phyloP scores from a whole-genome alignment of 2,797 vertebrate genomes.

The Eleutherodactylus coqui region DNA sequence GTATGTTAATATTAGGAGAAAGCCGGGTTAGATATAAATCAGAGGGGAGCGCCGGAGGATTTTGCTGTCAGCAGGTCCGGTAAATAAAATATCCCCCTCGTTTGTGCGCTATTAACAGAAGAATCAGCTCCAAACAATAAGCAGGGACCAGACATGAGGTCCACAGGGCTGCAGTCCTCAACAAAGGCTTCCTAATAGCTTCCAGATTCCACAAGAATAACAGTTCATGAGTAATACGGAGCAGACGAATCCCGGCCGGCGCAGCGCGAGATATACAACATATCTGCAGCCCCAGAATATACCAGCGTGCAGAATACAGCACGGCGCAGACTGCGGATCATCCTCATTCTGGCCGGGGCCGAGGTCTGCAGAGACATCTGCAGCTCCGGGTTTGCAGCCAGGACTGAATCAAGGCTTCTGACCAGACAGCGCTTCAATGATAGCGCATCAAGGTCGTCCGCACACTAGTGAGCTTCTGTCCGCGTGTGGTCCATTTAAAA shows the following conservation, averaged over 20 bases:
- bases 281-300: not conserved
- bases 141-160: constrained; percentile 31
- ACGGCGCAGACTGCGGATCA: too few relatives aligned
- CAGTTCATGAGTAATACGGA: constrained; percentile 36
- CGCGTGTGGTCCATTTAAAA: too few relatives aligned
- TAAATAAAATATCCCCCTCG: constrained; percentile 25
- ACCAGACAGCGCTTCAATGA: too few relatives aligned
- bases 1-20: not conserved
- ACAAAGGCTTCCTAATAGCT: constrained; percentile 36
- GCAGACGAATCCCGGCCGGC: constrained; percentile 55
- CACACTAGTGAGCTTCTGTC: too few relatives aligned
- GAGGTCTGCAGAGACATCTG: too few relatives aligned
- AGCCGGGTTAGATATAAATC: constrained; percentile 21
- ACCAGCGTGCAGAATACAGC: not conserved
- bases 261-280: too few relatives aligned
- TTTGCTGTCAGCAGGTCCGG: constrained; percentile 35
- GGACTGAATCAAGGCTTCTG: too few relatives aligned
- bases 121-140: constrained; percentile 9
- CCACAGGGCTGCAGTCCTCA: constrained; percentile 33
- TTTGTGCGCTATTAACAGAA: not conserved
- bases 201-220: constrained; percentile 56
- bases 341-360: too few relatives aligned
- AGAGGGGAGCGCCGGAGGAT: constrained; percentile 21
- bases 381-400: too few relatives aligned
- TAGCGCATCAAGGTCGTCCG: too few relatives aligned